These are phyloP conservation scores for Hemicordylus capensis DNA, from an alignment of 2,113 vertebrate genomes.

Conservation along the genomic window DNA sequence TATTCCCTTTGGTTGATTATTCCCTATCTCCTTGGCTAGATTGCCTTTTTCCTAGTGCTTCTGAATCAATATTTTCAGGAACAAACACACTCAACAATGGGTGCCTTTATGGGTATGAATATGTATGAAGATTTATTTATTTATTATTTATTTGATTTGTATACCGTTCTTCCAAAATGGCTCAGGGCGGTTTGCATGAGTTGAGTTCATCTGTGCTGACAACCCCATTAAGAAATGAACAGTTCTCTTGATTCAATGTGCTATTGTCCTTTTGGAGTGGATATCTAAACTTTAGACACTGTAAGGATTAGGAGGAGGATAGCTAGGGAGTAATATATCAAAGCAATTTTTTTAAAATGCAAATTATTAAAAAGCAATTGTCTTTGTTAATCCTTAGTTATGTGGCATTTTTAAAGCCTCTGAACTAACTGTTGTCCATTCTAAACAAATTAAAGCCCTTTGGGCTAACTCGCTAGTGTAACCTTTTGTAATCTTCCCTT, in stretches of 20 bases:
- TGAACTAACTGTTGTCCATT: conserved; percentile 35
- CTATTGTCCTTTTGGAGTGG: neutral
- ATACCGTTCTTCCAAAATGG: too few species aligned
- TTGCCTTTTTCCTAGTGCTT: neutral
- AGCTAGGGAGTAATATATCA: conserved; percentile 36
- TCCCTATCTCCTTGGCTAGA: neutral
- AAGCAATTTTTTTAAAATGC: conserved; percentile 34
- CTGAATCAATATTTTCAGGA: neutral
- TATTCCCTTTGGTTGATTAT: neutral
- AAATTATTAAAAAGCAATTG: neutral
- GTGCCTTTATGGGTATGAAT: neutral
- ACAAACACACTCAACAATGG: neutral
- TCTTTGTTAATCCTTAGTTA: conserved; percentile 34
- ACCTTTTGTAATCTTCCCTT: conserved; percentile 24
- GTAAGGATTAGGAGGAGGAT: conserved; percentile 2
- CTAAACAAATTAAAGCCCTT: conserved; percentile 45
- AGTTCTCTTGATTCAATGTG: accelerated
- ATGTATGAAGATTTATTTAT: too few species aligned
- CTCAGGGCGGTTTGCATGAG: neutral
- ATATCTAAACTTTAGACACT: neutral
- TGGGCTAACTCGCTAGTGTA: conserved; percentile 46
- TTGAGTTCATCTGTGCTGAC: neutral
- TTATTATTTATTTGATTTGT: too few species aligned
- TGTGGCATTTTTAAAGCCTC: conserved; percentile 39
- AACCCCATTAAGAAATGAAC: neutral